phyloP scores from a whole-genome alignment of 2,888 invertebrate species.

The Acleris literana region DNA sequence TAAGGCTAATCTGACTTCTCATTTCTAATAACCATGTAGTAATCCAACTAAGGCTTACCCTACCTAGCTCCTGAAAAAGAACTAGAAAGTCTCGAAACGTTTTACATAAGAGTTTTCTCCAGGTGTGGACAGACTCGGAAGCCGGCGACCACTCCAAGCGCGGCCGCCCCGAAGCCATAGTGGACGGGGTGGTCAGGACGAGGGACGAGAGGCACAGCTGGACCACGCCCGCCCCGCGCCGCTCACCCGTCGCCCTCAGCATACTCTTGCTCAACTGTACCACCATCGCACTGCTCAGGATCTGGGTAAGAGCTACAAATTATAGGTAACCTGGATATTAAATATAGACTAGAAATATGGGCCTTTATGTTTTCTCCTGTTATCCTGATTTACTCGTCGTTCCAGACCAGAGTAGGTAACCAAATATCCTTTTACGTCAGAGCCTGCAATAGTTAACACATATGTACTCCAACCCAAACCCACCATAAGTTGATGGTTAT shows the following conservation, averaged over 20 bases:
- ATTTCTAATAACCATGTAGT: no score
- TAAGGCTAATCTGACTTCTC: no score
- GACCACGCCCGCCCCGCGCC: conserved; percentile 86
- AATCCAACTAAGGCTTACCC: no score
- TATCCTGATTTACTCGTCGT: no score
- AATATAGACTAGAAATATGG: no score
- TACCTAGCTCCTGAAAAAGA: not conserved
- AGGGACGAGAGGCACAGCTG: conserved; percentile 91
- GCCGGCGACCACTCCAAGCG: conserved; percentile 72
- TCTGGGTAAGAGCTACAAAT: conserved; percentile 83
- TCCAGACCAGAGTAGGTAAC: no score
- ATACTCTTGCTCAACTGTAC: conserved; percentile 82
- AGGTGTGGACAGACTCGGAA: conserved; percentile 87
- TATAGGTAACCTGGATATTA: no score
- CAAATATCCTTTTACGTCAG: no score
- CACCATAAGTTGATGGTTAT: no score
- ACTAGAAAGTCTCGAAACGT: not conserved
- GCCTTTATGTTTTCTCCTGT: no score
- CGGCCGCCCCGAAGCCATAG: conserved; percentile 85
- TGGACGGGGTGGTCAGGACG: conserved; percentile 89
- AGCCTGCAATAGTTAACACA: no score
- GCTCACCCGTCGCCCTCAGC: conserved; percentile 84
- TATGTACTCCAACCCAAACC: no score
- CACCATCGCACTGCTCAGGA: conserved; percentile 85
- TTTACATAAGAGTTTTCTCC: conserved; percentile 46